Base-by-base conservation (phyloP, 30 jellyfish, hydroid and myxozoan species). In the Pseudorhiza aurosa region DNA sequence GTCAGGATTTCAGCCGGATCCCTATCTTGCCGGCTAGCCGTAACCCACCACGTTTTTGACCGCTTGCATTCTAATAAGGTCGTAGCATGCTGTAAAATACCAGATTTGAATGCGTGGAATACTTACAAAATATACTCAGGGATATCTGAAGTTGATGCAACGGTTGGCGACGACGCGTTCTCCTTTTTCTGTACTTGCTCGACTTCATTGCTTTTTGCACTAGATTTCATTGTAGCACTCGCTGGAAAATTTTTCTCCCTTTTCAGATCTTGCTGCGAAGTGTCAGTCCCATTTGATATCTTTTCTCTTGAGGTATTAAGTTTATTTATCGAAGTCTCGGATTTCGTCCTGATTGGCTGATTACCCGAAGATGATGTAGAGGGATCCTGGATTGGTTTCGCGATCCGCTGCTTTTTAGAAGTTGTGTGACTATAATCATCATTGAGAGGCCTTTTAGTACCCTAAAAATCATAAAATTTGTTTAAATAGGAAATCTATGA, bases 121-220 rank as follows among this genome's bases (percentile, higher is more conserved):
- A 65, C 94, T 63, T 81, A 94, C 99, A 62, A 31, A 30, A 94
- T 37, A 71, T 94, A 85, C 9, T 77, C 96, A 0, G 96, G 99
- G 11, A 96, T 79, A 43, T 94, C 96, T 0, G 99, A 81, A 11
- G 97, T 87, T 32, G 99, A 94, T 0, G 96, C 97, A 1, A 88
- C 96, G 19, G 87, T 72, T 17, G 96, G 98, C 15, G 98, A 96
- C 0, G 98, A 92, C 39, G 83, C 95, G 37, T 83, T 85, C 11
- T 53, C 87, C 4, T 32, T 30, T n/a, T 21, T 33, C 24, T 28
- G 64, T 40, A 42, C 62, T 65, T 24, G 55, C 17, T 53, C 86
- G 17, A 51, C 55, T 51, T 45, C 80, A 5, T 57, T 56, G 22
- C 35, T 53, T 31, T 40, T 3, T 36, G 9, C 72, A 21, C 18